Base-by-base conservation (phyloP, 2,888 invertebrate species). In the Agonopterix arenella region DNA sequence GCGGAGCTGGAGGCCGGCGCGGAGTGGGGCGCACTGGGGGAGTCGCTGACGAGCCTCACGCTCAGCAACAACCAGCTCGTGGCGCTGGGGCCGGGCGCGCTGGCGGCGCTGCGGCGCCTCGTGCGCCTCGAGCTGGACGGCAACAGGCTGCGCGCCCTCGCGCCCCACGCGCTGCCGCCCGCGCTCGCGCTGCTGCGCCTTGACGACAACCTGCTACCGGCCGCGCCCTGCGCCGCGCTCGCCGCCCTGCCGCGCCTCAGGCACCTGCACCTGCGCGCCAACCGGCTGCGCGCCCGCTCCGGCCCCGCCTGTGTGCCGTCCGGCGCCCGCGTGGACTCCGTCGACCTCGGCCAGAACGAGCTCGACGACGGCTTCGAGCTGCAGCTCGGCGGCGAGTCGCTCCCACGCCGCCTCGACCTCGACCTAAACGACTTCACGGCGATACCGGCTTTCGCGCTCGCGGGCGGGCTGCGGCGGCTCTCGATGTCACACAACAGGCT, bases 271-370 rank as follows among this genome's bases (percentile, higher is more conserved):
- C 78, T 94, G 18, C 84, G 93, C 8, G 70, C 73, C 54, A 84
- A 84, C 58, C 59, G 68, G 44, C 62, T 83, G 49, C 67, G 62
- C 1, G 48, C 77, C 58, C 52, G 58, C 18, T 45, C 52, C 47
- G 66, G 71, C 57, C 53, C 56, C 44, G 58, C 69, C 9, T 73
- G 79, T 49, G 79, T 61, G 45, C 76, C 77, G 48, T 77, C 85
- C 16, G 73, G 77, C 48, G 89, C 90, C 60, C 91, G 91, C 60
- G 70, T 96, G 45, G 95, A 96, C 61, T 93, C 93, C 56, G 86
- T 96, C 11, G 96, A 96, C 73, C 80, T 96, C 49, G 93, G 95
- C 11, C 93, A 94, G 71, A 96, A 96, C 71, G 91, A 93, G 60
- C 89, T 96, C 38, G 91, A 92, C 47, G 89, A 90, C 47, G 75